phyloP scores from a whole-genome alignment of 1,140 invertebrate genomes.

The Brachionus asplanchnoidis region DNA sequence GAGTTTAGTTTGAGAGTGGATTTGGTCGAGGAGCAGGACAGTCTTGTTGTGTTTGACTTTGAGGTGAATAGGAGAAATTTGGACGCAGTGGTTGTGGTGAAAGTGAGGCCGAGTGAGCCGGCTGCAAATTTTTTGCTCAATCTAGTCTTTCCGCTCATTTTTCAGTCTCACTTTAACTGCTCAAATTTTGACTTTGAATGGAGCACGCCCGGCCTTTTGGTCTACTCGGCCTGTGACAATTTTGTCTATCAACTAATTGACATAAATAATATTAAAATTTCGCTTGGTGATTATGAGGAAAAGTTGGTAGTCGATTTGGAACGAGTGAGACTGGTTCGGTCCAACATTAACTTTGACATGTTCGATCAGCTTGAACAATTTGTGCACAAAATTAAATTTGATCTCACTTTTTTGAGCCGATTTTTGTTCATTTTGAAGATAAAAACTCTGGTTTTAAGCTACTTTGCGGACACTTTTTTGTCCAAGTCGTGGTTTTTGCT shows the following conservation, averaged over 20 bases:
- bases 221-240: neutral
- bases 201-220: neutral
- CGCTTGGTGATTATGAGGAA: neutral
- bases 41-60: neutral
- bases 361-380: neutral
- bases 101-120: neutral
- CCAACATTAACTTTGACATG: neutral
- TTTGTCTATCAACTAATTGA: neutral
- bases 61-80: neutral
- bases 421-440: neutral
- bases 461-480: neutral
- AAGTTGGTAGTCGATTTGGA: neutral
- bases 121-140: neutral
- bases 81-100: neutral
- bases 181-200: neutral
- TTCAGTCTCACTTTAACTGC: neutral
- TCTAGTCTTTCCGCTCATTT: neutral
- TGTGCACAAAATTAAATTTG: neutral
- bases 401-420: neutral
- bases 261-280: neutral
- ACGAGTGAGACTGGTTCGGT: neutral
- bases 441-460: neutral
- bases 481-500: neutral
- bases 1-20: neutral
- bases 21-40: neutral